A percentile compares a stretch with the other conserved stretches of the same genome.
phyloP scores from a whole-genome alignment of 1,140 invertebrate genomes.

The Dolichoris vasculosae region DNA sequence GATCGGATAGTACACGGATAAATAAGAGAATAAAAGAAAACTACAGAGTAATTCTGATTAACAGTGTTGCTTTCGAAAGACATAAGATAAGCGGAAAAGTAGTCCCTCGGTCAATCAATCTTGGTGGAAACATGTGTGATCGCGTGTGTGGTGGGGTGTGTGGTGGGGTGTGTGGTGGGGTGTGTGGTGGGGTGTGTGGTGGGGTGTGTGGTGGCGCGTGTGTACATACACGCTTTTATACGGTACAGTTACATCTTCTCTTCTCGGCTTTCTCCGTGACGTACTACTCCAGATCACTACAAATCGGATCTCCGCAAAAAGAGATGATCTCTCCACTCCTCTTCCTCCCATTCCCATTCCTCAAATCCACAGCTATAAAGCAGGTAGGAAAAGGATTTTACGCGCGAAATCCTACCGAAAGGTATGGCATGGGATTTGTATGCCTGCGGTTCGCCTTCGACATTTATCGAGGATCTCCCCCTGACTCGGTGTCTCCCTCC shows the following conservation, averaged over 20 bases:
- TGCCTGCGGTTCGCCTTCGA: not conserved
- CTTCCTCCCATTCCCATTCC: not conserved
- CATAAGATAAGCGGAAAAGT: slow-evolving; percentile 49
- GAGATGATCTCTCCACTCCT: not conserved
- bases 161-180: no score
- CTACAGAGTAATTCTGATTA: not conserved
- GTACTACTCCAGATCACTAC: not conserved
- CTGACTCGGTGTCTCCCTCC: not conserved
- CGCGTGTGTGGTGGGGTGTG: no score
- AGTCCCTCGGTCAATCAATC: slow-evolving; percentile 49
- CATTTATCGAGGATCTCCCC: not conserved
- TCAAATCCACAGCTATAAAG: slow-evolving; percentile 4
- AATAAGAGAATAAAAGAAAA: not conserved
- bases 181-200: no score
- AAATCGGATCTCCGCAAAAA: not conserved
- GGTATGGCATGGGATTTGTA: not conserved
- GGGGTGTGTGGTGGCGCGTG: no score
- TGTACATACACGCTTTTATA: no score
- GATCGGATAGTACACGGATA: not conserved
- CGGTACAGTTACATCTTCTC: not conserved
- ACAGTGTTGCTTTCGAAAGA: not conserved
- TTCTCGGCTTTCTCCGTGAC: not conserved
- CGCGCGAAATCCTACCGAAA: not conserved
- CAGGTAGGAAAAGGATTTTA: slow-evolving; percentile 21
- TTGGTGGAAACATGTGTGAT: no score